A percentile compares a stretch with the other conserved stretches of the same genome.
These are phyloP conservation scores for Hycleus phaleratus DNA, from an alignment of 1,140 invertebrate genomes.

Conservation along the genomic window DNA sequence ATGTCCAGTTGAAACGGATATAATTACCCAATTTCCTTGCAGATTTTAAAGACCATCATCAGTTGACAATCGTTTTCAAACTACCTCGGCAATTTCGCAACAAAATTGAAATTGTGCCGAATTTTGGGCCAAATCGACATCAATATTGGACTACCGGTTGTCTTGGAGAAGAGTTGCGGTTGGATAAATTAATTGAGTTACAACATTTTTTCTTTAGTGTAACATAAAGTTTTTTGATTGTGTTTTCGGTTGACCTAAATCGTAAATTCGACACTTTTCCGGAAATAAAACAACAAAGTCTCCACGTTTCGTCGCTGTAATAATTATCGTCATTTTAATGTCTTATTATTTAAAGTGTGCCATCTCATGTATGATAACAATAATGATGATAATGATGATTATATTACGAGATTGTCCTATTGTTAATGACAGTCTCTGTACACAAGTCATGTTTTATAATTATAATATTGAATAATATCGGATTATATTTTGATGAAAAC, in stretches of 20 bases:
- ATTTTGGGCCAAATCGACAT: no score
- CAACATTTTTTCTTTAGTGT: background rate
- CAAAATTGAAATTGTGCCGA: background rate
- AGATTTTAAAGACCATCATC: no score
- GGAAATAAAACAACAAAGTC: conserved; percentile 16
- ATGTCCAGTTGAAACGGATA: no score
- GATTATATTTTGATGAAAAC: no score
- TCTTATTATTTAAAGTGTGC: conserved; percentile 14
- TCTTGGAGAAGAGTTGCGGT: no score
- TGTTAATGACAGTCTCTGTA: no score
- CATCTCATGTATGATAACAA: conserved; percentile 12
- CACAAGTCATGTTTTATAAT: no score
- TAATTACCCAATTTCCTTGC: no score
- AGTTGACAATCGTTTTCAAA: no score
- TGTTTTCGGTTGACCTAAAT: conserved; percentile 16
- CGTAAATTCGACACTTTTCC: conserved; percentile 16
- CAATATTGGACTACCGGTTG: no score
- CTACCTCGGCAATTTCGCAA: background rate
- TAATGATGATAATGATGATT: conserved; percentile 15
- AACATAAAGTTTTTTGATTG: conserved; percentile 2
- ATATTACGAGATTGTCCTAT: conserved; percentile 6
- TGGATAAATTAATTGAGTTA: background rate
- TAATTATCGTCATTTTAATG: conserved; percentile 6
- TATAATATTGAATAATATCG: no score
- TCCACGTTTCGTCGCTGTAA: background rate